Conservation (phyloP, 2,888 invertebrate species). For the Drosophila quasianomalipes region DNA sequence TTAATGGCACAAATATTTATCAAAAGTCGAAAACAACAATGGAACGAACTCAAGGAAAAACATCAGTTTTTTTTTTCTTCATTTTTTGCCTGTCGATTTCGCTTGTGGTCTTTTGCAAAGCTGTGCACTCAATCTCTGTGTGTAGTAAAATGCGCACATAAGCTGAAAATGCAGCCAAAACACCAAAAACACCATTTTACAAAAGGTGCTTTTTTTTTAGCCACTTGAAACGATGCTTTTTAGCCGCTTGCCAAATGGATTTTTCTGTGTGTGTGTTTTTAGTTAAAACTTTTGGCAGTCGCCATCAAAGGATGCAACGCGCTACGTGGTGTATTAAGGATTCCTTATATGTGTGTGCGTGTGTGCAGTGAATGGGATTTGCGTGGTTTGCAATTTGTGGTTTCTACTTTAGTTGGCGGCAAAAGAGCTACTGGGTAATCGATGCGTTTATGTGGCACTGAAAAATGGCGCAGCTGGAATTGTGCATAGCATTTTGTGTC, state of each 20-base stretch:
- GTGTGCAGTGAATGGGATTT: conserved; percentile 54
- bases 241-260: conserved; percentile 54
- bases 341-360: background rate
- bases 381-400: conserved; percentile 61
- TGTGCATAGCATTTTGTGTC: conserved; percentile 29
- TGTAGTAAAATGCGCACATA: conserved; percentile 41
- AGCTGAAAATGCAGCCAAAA: conserved; percentile 45
- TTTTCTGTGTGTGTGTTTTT: conserved; percentile 36
- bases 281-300: conserved; percentile 35
- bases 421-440: conserved; percentile 38
- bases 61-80: conserved; percentile 13
- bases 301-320: conserved; percentile 19
- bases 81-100: conserved; percentile 40
- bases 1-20: conserved; percentile 49
- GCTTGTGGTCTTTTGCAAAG: conserved; percentile 42
- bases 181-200: conserved; percentile 28
- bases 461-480: conserved; percentile 25
- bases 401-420: conserved; percentile 17
- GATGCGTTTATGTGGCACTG: conserved; percentile 48
- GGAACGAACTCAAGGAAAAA: conserved; percentile 26
- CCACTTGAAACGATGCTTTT: conserved; percentile 50
- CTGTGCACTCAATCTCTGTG: conserved; percentile 34
- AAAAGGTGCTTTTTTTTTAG: conserved; percentile 18
- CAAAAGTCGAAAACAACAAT: conserved; percentile 31
- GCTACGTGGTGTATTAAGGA: conserved; percentile 7